phyloP scores from a whole-genome alignment of 1,140 invertebrate species.

The Telenomus remus region DNA sequence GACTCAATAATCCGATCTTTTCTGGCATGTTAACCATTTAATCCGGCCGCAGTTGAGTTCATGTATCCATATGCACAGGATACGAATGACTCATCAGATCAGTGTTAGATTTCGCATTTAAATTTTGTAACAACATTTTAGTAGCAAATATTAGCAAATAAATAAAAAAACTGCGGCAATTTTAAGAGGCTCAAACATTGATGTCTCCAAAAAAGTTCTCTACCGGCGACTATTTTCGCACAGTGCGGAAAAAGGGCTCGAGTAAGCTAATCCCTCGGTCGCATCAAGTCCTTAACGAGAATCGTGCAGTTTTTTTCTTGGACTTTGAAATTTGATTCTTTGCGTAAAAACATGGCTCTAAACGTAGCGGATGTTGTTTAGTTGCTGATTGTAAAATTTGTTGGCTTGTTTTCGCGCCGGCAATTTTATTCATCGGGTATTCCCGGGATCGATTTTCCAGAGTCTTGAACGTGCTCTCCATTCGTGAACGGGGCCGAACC shows the following conservation, averaged over 20 bases:
- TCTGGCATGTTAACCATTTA: no score
- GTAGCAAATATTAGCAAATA: no score
- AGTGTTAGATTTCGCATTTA: slow-evolving; percentile 54
- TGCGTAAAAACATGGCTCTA: background rate
- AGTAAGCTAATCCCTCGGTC: background rate
- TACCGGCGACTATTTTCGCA: no score
- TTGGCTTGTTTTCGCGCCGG: background rate
- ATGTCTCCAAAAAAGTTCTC: slow-evolving; percentile 22
- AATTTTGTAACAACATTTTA: slow-evolving; percentile 22
- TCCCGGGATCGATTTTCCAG: slow-evolving; percentile 32
- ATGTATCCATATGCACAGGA: slow-evolving; percentile 10
- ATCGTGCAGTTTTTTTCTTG: background rate
- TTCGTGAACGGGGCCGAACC: slow-evolving; percentile 46
- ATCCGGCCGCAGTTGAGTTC: no score
- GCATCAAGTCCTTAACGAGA: background rate
- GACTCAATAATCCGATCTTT: no score
- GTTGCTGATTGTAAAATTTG: slow-evolving; percentile 4
- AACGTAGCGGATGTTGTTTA: slow-evolving; percentile 3
- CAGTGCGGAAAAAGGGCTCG: no score
- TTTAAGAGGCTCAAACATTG: slow-evolving; percentile 38
- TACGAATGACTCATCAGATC: slow-evolving; percentile 22
- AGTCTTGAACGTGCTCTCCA: slow-evolving; percentile 31
- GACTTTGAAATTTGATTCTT: slow-evolving; percentile 8
- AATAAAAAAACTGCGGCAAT: no score
- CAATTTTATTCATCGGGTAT: slow-evolving; percentile 22